Conservation (phyloP, 2,797 vertebrate genomes). For the Numenius phaeopus region DNA sequence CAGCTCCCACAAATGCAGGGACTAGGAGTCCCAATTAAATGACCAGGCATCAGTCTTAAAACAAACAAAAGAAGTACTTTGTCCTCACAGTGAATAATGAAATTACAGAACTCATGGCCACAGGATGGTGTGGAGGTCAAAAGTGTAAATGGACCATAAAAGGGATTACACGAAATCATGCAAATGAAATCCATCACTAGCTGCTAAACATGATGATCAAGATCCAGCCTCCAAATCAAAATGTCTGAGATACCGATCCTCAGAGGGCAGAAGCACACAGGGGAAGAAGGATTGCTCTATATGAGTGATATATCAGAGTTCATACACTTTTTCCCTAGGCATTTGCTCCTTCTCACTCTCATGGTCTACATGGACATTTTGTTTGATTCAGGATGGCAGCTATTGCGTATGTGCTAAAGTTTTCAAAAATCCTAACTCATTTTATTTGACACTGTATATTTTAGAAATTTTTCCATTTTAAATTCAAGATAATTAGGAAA, state of each 20-base stretch:
- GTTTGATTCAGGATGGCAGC: constrained; percentile 5
- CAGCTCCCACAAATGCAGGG: neutral
- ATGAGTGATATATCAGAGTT: neutral
- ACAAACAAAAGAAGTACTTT: constrained; percentile 52
- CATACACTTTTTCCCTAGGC: neutral
- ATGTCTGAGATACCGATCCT: neutral
- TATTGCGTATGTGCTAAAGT: neutral
- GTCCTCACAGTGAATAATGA: constrained; percentile 27
- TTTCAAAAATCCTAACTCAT: neutral
- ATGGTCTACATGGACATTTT: neutral
- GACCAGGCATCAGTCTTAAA: constrained; percentile 30
- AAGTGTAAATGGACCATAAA: constrained; percentile 62
- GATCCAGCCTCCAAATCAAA: constrained; percentile 50
- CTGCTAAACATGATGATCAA: constrained; percentile 10
- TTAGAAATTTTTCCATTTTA: neutral
- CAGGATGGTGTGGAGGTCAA: constrained; percentile 48
- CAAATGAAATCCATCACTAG: constrained; percentile 46
- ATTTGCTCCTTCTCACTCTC: constrained; percentile 17
- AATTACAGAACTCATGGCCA: constrained; percentile 55
- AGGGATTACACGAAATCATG: constrained; percentile 60
- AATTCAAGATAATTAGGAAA: constrained; percentile 25
- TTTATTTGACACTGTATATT: neutral
- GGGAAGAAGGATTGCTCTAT: neutral
- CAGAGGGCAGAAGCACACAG: constrained; percentile 11
- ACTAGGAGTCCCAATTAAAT: neutral